Conservation (phyloP, 2,113 vertebrate species). For the Nerophis lumbriciformis region DNA sequence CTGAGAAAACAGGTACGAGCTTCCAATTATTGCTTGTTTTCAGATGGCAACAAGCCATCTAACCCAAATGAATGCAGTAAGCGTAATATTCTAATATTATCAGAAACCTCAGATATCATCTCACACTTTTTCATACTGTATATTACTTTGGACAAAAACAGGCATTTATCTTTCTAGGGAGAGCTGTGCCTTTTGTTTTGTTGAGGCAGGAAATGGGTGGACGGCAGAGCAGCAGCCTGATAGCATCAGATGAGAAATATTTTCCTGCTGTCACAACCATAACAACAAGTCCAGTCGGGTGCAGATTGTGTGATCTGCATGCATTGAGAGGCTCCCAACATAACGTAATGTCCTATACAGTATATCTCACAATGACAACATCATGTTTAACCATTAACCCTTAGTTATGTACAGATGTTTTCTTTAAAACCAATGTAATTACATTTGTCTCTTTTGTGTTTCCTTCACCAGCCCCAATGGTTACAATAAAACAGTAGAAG, state of each 20-base stretch:
- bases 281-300: conserved; percentile 28
- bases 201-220: conserved; percentile 59
- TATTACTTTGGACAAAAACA: not conserved
- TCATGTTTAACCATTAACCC: not conserved
- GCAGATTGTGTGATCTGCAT: conserved; percentile 1
- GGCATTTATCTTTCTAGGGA: conserved; percentile 6
- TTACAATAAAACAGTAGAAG: not conserved
- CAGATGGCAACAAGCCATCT: too few species aligned
- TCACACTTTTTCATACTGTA: not conserved
- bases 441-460: not conserved
- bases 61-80: too few species aligned
- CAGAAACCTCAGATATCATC: not conserved
- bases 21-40: too few species aligned
- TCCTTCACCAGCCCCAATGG: not conserved
- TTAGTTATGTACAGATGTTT: not conserved
- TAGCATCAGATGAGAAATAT: conserved; percentile 67
- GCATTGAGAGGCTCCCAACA: not conserved
- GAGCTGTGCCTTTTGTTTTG: conserved; percentile 36
- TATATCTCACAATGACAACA: not conserved
- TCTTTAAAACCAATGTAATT: not conserved
- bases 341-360: not conserved
- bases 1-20: not conserved
- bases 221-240: conserved; percentile 31
- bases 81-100: not conserved
- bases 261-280: conserved; percentile 26